Percentiles rank a stretch among this genome's conserved stretches.
Conservation (phyloP, 2,888 invertebrate genomes). For the Melinaea marsaeus region DNA sequence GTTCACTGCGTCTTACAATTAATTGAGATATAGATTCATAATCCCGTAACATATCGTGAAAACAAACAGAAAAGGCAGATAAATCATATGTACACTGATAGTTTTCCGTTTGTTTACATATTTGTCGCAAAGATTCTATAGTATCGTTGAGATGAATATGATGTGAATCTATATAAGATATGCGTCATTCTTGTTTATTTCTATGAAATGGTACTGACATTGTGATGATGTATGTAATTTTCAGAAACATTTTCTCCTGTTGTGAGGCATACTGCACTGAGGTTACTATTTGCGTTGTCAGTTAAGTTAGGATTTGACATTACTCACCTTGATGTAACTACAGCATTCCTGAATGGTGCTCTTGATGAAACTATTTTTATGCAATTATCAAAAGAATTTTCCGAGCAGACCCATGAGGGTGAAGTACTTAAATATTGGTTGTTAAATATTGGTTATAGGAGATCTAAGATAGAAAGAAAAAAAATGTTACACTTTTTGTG, state of each 20-base stretch:
- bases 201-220: too few relatives aligned
- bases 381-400: conserved; percentile 8
- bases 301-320: conserved; percentile 4
- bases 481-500: not conserved
- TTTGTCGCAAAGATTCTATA: too few relatives aligned
- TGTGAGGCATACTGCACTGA: conserved; percentile 20
- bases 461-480: not conserved
- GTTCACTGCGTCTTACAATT: too few relatives aligned
- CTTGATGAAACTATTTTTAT: conserved; percentile 9
- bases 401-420: not conserved
- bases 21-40: too few relatives aligned
- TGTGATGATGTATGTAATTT: too few relatives aligned
- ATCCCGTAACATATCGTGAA: too few relatives aligned
- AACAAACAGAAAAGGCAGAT: too few relatives aligned
- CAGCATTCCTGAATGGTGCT: conserved; percentile 10
- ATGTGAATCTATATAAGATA: too few relatives aligned
- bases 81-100: too few relatives aligned
- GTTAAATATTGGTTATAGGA: not conserved
- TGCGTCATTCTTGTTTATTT: too few relatives aligned
- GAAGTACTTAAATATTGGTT: conserved; percentile 7
- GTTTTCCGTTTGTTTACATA: too few relatives aligned
- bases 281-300: conserved; percentile 17
- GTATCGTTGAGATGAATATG: too few relatives aligned
- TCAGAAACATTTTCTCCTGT: conserved; percentile 31
- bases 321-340: conserved; percentile 7